Evolutionary conservation across 2,797 vertebrate species (phyloP).

Genomic region (Sebastes cheni): DNA sequence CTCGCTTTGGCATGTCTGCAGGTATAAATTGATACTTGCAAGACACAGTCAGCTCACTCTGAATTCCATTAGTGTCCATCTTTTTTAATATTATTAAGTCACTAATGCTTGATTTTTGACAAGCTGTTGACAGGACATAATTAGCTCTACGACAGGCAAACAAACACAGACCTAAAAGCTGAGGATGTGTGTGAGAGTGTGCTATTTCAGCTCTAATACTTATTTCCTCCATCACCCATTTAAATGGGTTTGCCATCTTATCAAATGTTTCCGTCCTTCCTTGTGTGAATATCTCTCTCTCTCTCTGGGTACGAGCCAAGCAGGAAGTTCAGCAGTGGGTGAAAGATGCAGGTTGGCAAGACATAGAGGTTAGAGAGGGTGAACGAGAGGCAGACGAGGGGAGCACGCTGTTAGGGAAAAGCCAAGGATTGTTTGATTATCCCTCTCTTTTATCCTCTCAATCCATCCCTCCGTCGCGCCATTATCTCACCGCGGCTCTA

Average conservation of each 20-base stretch:
- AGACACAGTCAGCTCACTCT: conserved; percentile 19
- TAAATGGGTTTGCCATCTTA: conserved; percentile 1
- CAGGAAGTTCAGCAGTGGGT: conserved; percentile 10
- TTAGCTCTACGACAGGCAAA: conserved; percentile 40
- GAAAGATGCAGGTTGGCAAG: conserved; percentile 4
- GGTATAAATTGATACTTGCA: conserved; percentile 37
- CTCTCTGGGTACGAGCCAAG: not conserved
- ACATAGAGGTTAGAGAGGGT: not conserved
- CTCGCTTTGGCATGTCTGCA: conserved; percentile 22
- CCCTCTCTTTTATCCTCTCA: conserved; percentile 7
- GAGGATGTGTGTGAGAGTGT: not conserved
- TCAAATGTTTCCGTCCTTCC: conserved; percentile 5
- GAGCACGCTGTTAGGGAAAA: not conserved
- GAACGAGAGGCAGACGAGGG: not conserved
- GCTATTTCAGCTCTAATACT: conserved; percentile 1
- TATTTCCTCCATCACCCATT: conserved; percentile 5
- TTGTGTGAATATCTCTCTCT: not conserved
- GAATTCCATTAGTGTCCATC: conserved; percentile 39
- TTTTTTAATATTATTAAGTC: conserved; percentile 36
- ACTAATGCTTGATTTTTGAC: conserved; percentile 40
- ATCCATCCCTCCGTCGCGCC: conserved; percentile 5
- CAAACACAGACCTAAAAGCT: conserved; percentile 42
- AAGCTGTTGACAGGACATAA: conserved; percentile 42
- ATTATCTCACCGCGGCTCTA: conserved; percentile 10
- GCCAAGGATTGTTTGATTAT: conserved; percentile 11